Evolutionary conservation across 64 coral and sea anemone genomes (phyloP), one percentile per base, ranked within the genome.

Genomic region (Acropora tenuis): DNA sequence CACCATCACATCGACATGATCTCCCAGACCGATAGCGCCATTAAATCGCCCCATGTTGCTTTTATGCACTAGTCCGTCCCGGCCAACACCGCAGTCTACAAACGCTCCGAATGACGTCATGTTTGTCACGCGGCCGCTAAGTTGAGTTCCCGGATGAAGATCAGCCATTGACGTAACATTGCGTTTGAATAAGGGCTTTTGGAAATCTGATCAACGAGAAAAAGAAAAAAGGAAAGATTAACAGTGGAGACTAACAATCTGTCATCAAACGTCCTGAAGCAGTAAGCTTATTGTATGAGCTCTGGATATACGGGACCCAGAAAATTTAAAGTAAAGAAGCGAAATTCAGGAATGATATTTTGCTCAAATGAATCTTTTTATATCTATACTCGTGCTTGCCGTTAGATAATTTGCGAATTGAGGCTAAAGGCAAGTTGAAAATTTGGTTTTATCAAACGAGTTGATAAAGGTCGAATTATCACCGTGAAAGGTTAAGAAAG

Each of bases 51-150:
- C 69, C 77, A 96, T 90, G 41, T 80, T 80, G 9, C 82, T 93
- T 3, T 90, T 92, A 58, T 99, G 94, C 75, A 99, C 74, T 19
- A 99, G 53, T 3, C 97, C 97, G 55, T 89, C 89, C 42, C 73
- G 85, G 4, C 94, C 97, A 1, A 99, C 92, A 50, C 97, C 97
- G 89, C 94, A 93, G 69, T 99, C 97, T 2, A 99, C 94, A 89
- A 99, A 99, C 2, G 97, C 97, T 6, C 97, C 97, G 69, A 99
- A 99, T 5, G 97, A 94, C 18, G 94, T 99, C 40, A 99, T 89
- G 43, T 99, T 99, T 12, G 83, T 57, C 41, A 99, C 89, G n/a
- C 97, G 91, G 11, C 97, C 97, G 12, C 94, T 86, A 3, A 96
- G 67, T 41, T 80, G 77, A 30, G 89, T 84, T 69, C 94, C 91